Conservation (phyloP, 2,888 invertebrate genomes). For the Gymnosoma rotundatum region DNA sequence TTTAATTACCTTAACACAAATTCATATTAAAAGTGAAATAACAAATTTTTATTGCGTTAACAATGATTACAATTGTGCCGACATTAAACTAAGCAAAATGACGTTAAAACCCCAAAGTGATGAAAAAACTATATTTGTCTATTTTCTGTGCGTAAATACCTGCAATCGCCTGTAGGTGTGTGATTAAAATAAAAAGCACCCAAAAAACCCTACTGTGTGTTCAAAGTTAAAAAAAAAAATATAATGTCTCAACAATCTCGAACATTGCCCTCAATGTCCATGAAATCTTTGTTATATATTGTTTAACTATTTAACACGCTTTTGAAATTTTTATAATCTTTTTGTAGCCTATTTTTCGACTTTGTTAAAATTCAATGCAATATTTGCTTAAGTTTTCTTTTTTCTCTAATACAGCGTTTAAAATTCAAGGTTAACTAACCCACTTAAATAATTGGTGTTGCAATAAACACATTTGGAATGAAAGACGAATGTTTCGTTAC, state of each 20-base stretch:
- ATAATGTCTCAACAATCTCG: conserved; percentile 27
- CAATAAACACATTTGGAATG: no score
- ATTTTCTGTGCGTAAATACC: conserved; percentile 43
- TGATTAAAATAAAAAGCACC: conserved; percentile 18
- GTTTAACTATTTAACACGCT: neutral
- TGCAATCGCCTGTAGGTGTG: conserved; percentile 20
- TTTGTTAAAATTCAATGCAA: neutral
- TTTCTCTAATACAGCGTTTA: neutral
- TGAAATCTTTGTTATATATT: conserved; percentile 28
- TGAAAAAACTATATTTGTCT: conserved; percentile 18
- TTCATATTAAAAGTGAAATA: no score
- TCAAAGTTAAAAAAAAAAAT: conserved; percentile 30
- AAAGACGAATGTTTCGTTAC: no score
- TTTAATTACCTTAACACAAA: no score
- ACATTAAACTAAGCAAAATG: conserved; percentile 9
- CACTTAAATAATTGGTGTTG: no score
- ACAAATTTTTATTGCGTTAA: neutral
- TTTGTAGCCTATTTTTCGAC: neutral
- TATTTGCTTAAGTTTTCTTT: neutral
- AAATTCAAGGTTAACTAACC: neutral
- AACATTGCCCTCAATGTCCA: conserved; percentile 41
- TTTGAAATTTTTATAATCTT: conserved; percentile 3
- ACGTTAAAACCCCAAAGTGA: conserved; percentile 17
- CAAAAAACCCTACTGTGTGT: conserved; percentile 16
- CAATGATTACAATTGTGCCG: conserved; percentile 16